Evolutionary conservation across 2,797 vertebrate species (phyloP), one percentile per base, ranked within the genome.

Genomic region (Spinus pinus): DNA sequence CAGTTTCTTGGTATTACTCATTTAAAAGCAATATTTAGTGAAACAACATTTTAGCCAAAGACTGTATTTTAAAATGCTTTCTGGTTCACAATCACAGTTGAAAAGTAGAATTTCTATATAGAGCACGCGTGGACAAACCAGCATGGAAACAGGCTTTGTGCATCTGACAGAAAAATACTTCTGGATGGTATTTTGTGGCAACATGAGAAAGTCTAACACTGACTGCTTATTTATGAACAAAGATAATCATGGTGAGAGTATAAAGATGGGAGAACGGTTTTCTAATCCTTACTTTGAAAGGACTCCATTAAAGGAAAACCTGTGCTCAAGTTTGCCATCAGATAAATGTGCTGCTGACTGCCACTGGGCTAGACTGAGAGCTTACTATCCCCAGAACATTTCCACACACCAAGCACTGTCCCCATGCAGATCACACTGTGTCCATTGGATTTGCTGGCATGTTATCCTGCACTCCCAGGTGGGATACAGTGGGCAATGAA

Each of bases 401-500:
- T 67, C 31, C 70, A 74, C 81, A 77, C 27, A 28, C 23, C 46
- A 31, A 53, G 30, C 23, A 33, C 27, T 28, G 23, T 62, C 31
- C 24, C 57, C 37, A 14, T 11, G 21, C 25, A 73, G 33, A 5
- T 12, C 82, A 47, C 6, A 65, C 33, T 28, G 41, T 0, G 3
- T 37, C 80, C 51, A 50, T 10, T 0, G 0, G 17, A 47, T 71
- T 6, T 51, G 24, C 41, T 70, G 69, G 31, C 14, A 27, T 12
- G 23, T 37, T 72, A 73, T 19, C 27, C 51, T 27, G 14, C 37
- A 50, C 39, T 50, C 9, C 44, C 7, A 1, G 7, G 30, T 62
- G 20, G 30, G 28, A 85, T 37, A 35, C 0, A 0, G 10, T 12
- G 20, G 18, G 33, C 18, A 75, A 82, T 0, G 0, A 74, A 88